Conservation (phyloP, 2,113 vertebrate genomes). For the Chaetodon auriga region DNA sequence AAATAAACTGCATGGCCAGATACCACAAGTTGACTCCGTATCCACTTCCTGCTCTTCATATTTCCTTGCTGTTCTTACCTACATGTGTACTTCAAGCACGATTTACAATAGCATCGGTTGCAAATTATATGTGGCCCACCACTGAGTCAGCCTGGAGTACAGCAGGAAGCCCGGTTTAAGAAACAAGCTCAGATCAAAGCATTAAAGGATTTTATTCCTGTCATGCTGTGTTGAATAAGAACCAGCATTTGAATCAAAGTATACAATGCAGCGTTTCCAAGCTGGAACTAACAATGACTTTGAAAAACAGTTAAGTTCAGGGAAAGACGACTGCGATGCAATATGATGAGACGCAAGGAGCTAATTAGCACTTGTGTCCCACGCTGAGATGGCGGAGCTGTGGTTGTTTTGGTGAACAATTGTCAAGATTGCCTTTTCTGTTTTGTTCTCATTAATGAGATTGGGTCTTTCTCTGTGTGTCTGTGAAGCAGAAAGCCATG, state of each 20-base stretch:
- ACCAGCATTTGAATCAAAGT: conserved; percentile 58
- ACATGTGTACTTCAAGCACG: conserved; percentile 16
- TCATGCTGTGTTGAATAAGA: conserved; percentile 53
- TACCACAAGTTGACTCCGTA: neutral
- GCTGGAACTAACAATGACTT: conserved; percentile 66
- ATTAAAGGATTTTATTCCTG: conserved; percentile 41
- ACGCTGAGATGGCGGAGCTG: conserved; percentile 49
- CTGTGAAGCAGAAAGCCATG: conserved; percentile 47
- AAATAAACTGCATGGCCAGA: too few relatives aligned
- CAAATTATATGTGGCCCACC: conserved; percentile 37
- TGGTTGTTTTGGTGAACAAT: conserved; percentile 67
- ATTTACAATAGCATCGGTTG: conserved; percentile 32
- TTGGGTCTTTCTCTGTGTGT: conserved; percentile 41
- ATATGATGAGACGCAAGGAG: conserved; percentile 60
- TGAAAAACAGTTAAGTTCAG: conserved; percentile 64
- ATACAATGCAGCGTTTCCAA: conserved; percentile 36
- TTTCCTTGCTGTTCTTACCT: conserved; percentile 9
- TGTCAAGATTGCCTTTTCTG: conserved; percentile 65
- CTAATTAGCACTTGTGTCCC: conserved; percentile 70
- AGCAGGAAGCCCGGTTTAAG: conserved; percentile 37
- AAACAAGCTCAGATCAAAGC: conserved; percentile 59
- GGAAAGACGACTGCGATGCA: conserved; percentile 37
- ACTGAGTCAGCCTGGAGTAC: conserved; percentile 36
- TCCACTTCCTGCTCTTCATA: neutral
- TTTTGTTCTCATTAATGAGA: conserved; percentile 73